Percentiles rank a stretch among this genome's conserved stretches.
These are phyloP conservation scores for Phaethon lepturus DNA, from an alignment of 2,113 vertebrate genomes.

Conservation along the genomic window DNA sequence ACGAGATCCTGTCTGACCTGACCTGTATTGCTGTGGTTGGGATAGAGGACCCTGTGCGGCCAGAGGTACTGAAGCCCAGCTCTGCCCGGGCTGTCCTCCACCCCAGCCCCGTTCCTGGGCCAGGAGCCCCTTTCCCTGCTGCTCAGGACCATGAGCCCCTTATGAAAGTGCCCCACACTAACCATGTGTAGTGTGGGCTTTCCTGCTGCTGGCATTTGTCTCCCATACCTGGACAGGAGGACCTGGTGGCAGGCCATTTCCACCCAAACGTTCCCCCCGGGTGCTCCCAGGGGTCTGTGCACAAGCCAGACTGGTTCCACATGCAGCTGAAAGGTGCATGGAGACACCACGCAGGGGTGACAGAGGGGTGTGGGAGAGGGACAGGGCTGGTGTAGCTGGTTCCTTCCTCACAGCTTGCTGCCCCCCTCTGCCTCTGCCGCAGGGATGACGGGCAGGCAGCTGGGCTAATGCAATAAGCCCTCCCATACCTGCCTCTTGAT, in stretches of 20 bases:
- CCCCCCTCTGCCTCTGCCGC: accelerated
- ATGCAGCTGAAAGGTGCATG: accelerated
- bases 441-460: neutral
- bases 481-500: neutral
- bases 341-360: neutral
- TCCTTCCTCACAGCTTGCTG: neutral
- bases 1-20: constrained; percentile 87
- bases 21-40: constrained; percentile 92
- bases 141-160: accelerated
- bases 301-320: neutral
- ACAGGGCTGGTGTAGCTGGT: neutral
- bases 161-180: neutral
- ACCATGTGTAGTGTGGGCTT: neutral
- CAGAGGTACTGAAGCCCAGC: constrained; percentile 78
- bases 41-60: constrained; percentile 96
- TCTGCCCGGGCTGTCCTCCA: neutral
- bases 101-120: accelerated
- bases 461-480: constrained; percentile 27
- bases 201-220: neutral
- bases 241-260: accelerated
- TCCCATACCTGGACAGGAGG: neutral
- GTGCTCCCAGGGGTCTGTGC: neutral
- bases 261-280: accelerated
- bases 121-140: neutral
- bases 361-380: neutral